Evolutionary conservation across 2,113 vertebrate genomes (phyloP).

Genomic region (Pseudois nayaur): DNA sequence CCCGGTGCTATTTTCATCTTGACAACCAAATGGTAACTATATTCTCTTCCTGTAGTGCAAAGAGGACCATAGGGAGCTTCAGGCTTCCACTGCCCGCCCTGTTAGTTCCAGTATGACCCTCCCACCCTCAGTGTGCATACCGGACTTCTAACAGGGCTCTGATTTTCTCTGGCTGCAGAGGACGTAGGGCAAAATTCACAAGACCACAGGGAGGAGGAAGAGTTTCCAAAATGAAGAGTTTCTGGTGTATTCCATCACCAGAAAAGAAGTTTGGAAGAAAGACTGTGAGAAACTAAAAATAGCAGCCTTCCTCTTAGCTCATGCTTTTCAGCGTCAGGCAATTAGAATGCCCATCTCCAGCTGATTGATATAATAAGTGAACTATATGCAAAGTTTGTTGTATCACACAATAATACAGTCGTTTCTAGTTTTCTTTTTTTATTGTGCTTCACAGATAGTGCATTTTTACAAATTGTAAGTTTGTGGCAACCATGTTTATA

Average conservation of each 20-base stretch:
- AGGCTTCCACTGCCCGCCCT: background rate
- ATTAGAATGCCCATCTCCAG: background rate
- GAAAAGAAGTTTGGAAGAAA: background rate
- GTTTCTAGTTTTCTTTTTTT: background rate
- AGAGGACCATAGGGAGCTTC: background rate
- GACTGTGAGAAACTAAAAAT: background rate
- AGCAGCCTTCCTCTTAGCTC: background rate
- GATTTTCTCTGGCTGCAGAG: background rate
- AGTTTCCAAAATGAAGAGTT: background rate
- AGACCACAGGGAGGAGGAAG: background rate
- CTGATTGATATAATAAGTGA: background rate
- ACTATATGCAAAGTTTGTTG: background rate
- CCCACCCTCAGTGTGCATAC: background rate
- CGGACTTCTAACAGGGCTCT: background rate
- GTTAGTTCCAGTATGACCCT: background rate
- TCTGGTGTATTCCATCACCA: background rate
- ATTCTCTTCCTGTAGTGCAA: background rate
- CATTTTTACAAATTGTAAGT: background rate
- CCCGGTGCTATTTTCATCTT: background rate
- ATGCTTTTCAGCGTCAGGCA: background rate
- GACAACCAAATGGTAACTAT: background rate
- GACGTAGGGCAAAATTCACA: background rate
- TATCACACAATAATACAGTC: background rate
- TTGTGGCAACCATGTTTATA: background rate
- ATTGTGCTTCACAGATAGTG: background rate